These are phyloP conservation scores for Mesitornis unicolor DNA, from an alignment of 2,113 vertebrate genomes.

Conservation along the genomic window DNA sequence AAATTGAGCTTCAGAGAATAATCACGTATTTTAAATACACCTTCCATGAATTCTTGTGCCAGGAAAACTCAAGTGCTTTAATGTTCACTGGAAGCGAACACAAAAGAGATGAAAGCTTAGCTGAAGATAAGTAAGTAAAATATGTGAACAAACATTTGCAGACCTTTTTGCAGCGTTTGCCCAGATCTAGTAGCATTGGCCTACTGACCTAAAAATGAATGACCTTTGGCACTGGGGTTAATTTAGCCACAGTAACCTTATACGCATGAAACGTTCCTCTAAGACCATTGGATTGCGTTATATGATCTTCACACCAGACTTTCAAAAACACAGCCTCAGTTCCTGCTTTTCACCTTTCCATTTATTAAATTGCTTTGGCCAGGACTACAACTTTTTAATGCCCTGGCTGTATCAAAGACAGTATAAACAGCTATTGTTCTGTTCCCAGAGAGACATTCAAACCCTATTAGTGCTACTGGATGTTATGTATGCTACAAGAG, in stretches of 20 bases:
- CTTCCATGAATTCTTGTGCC: neutral
- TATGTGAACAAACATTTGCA: neutral
- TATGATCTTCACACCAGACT: neutral
- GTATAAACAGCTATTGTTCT: neutral
- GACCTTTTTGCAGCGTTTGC: neutral
- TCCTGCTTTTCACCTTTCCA: neutral
- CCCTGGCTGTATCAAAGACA: neutral
- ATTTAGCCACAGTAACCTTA: neutral
- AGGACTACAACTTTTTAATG: neutral
- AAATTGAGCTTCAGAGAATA: constrained; percentile 14
- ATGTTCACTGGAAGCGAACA: neutral
- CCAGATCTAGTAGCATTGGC: neutral
- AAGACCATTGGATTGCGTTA: neutral
- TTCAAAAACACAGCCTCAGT: neutral
- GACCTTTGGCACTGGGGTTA: neutral
- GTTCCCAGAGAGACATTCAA: neutral
- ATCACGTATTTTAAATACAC: neutral
- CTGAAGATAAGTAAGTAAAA: neutral
- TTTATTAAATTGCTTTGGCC: constrained; percentile 25
- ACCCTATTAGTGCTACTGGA: neutral
- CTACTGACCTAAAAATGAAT: neutral
- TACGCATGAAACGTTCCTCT: neutral
- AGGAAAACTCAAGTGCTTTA: neutral
- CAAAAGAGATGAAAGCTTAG: neutral
- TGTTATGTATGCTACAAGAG: neutral